These are phyloP conservation scores for Notiomystis cincta DNA, from an alignment of 2,113 vertebrate genomes.

Conservation along the genomic window DNA sequence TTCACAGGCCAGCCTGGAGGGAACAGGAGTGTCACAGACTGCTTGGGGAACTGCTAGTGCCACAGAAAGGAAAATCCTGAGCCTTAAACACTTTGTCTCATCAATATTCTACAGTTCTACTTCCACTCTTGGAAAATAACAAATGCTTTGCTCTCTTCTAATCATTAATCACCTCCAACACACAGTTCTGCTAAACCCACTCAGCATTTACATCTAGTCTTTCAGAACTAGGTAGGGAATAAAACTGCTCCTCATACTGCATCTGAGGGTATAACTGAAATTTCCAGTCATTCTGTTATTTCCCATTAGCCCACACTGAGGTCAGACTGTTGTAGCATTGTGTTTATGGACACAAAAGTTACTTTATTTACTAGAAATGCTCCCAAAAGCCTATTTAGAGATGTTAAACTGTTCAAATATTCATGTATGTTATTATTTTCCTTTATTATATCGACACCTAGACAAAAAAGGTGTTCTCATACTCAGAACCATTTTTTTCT, in stretches of 20 bases:
- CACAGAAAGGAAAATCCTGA: not conserved
- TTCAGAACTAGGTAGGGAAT: not conserved
- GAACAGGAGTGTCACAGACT: not conserved
- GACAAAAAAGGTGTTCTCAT: not conserved
- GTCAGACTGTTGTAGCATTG: not conserved
- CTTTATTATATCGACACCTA: not conserved
- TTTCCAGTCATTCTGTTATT: not conserved
- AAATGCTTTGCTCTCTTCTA: not conserved
- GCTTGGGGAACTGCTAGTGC: not conserved
- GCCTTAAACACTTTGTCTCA: not conserved
- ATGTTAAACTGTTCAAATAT: not conserved
- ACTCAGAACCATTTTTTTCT: not conserved
- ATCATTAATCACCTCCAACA: not conserved
- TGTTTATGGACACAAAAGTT: not conserved
- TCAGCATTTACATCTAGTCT: not conserved
- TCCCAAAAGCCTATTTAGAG: not conserved
- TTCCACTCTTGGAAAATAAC: not conserved
- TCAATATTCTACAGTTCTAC: not conserved
- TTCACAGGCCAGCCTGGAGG: not conserved
- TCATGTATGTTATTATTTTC: not conserved
- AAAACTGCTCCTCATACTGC: not conserved
- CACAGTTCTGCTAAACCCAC: not conserved
- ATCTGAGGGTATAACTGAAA: not conserved
- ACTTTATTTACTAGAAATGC: not conserved
- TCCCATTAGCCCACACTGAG: not conserved